Base-by-base conservation (phyloP, 2,113 vertebrate genomes). In the Nipponia nippon region DNA sequence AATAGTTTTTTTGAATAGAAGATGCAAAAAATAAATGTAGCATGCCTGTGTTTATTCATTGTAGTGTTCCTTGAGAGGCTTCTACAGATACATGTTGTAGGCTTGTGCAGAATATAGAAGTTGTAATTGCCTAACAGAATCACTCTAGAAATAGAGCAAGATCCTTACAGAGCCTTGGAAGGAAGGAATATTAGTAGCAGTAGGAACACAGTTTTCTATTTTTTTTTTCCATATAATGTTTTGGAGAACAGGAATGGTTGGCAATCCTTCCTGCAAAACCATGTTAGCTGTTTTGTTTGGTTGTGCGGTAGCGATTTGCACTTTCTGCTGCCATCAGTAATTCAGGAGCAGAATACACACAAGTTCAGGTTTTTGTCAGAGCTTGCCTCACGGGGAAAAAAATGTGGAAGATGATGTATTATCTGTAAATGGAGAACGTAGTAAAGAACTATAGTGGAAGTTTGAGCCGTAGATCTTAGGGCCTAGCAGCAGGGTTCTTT, bases 291-390 rank as follows among this genome's bases (percentile, higher is more conserved):
- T 8, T 72, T 14, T 32, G 25, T 75, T 81, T 46, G 82, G 14
- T 67, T 47, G 52, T 20, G 15, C 50, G 46, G 67, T 7, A 56
- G 76, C 0, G 16, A 55, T 62, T 78, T 46, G 59, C 27, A 13
- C 46, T 58, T 90, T 70, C n/a, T 94, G 61, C 89, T 96, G 65
- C 67, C 25, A 11, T 81, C 71, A 42, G 36, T 80, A 58, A 50
- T 69, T 63, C 36, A 9, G n/a, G 69, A 67, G 26, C 63, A 87
- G 38, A 18, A 36, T 47, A 44, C 7, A 7, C 27, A 34, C 10
- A 23, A 29, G 29, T 59, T 77, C 27, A 70, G 36, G 44, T 29
- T 92, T 90, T 92, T 80, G 30, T 90, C 62, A 83, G 71, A 77
- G 59, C 55, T 71, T 95, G 69, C 72, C 42, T 87, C 25, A 61